These are phyloP conservation scores for Mesoclemmys tuberculata DNA, from an alignment of 2,113 vertebrate genomes.

Conservation along the genomic window DNA sequence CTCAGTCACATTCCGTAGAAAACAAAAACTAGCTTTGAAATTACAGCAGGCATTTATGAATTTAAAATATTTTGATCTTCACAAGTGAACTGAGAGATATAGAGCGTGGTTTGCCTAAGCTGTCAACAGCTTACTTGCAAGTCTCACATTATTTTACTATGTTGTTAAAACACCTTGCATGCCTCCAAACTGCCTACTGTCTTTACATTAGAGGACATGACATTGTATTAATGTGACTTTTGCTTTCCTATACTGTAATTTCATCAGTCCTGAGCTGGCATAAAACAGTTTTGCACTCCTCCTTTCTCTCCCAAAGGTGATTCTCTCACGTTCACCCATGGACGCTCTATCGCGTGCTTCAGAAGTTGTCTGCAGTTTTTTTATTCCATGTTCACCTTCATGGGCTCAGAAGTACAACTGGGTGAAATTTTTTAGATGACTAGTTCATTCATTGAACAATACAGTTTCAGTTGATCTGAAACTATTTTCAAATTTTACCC, in stretches of 20 bases:
- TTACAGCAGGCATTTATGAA: background rate
- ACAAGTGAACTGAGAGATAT: background rate
- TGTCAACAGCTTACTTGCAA: background rate
- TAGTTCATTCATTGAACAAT: too few relatives aligned
- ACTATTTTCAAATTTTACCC: too few relatives aligned
- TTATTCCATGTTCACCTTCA: background rate
- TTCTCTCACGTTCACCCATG: background rate
- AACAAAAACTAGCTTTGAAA: background rate
- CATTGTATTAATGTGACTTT: background rate
- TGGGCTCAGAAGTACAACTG: background rate
- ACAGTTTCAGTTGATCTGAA: too few relatives aligned
- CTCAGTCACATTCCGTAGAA: background rate
- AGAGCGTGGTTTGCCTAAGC: background rate
- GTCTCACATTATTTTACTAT: background rate
- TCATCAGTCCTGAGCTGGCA: background rate
- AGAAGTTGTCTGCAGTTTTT: background rate
- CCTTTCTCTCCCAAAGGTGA: background rate
- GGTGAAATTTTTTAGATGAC: too few relatives aligned
- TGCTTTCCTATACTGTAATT: background rate
- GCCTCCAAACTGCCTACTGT: background rate
- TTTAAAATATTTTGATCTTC: background rate
- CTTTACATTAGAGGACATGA: background rate
- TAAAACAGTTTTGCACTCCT: conserved; percentile 4
- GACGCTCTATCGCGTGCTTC: background rate
- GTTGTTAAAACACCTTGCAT: background rate